Conservation (phyloP, 2,113 vertebrate genomes). For the Puffinus mauretanicus region DNA sequence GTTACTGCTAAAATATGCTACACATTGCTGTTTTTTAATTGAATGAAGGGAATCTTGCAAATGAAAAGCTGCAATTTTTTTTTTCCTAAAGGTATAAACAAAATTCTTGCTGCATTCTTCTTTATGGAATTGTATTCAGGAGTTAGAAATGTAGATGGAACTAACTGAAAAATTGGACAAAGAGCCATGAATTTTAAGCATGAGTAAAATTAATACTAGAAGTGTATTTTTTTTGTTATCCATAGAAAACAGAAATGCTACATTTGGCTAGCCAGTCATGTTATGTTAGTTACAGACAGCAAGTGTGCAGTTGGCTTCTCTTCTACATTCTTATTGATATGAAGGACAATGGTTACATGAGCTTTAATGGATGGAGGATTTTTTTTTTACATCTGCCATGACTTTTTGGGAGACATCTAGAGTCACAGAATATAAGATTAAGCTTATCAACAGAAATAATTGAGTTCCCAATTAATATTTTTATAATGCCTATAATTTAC, state of each 20-base stretch:
- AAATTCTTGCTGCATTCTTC: neutral
- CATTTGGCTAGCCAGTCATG: fast-evolving
- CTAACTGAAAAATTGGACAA: neutral
- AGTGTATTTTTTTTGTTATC: neutral
- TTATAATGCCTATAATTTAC: neutral
- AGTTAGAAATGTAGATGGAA: neutral
- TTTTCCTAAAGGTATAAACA: neutral
- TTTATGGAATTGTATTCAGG: neutral
- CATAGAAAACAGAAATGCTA: neutral
- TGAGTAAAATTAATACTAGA: neutral
- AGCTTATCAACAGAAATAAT: neutral
- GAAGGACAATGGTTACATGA: neutral
- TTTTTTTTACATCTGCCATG: neutral
- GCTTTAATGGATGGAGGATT: neutral
- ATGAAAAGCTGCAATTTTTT: neutral
- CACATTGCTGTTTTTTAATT: neutral
- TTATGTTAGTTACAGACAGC: neutral
- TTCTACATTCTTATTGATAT: neutral
- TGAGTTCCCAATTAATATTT: neutral
- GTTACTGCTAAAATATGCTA: neutral
- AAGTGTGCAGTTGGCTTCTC: neutral
- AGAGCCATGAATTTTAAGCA: neutral
- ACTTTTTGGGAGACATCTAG: neutral
- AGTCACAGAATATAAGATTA: neutral
- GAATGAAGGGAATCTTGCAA: neutral